A percentile compares a stretch with the other conserved stretches of the same genome.
Evolutionary conservation across 2,888 invertebrate species (phyloP).

Genomic region (Fragum fragum): DNA sequence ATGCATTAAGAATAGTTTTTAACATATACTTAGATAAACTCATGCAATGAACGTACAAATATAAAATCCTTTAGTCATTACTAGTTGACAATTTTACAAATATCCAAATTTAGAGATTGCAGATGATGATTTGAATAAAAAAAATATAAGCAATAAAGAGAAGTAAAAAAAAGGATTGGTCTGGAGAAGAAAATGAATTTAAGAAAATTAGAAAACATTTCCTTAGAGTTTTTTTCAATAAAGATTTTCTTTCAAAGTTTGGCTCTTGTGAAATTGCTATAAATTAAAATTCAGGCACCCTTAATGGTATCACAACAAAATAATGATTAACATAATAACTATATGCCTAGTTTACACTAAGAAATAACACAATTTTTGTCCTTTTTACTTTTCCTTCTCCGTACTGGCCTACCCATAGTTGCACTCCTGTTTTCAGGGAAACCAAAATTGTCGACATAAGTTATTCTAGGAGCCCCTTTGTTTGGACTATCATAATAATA

Average conservation of each 20-base stretch:
- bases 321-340: neutral
- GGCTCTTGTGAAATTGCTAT: neutral
- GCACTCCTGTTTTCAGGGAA: constrained; percentile 67
- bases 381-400: constrained; percentile 69
- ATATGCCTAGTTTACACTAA: constrained; percentile 39
- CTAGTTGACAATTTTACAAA: too few species aligned
- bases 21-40: too few species aligned
- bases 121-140: too few species aligned
- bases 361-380: constrained; percentile 81
- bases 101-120: too few species aligned
- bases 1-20: too few species aligned
- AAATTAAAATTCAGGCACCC: neutral
- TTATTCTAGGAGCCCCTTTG: constrained; percentile 93
- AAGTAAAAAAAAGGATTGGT: too few species aligned
- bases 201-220: too few species aligned
- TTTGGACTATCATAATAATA: constrained; percentile 93
- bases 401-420: constrained; percentile 62
- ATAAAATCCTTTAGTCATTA: too few species aligned
- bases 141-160: too few species aligned
- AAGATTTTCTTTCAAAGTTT: neutral
- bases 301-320: neutral
- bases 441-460: constrained; percentile 95
- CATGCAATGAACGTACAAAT: too few species aligned
- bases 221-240: too few species aligned
- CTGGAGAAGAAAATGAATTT: too few species aligned